Base-by-base conservation (phyloP, 2,888 invertebrate species). In the Barypeithes pellucidus region DNA sequence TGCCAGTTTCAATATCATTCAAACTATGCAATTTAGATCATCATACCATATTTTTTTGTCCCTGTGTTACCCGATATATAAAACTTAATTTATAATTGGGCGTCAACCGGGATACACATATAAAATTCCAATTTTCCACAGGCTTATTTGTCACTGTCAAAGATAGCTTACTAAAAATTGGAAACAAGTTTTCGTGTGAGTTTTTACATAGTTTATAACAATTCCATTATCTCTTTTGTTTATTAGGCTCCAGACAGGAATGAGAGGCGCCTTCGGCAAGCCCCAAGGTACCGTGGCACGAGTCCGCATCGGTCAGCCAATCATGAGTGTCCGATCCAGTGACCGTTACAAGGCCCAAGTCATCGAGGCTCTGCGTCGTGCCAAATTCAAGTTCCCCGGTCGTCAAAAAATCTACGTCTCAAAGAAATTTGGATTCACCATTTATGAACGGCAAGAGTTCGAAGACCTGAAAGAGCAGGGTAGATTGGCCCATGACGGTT, bases 381-480 rank as follows among this genome's bases (percentile, higher is more conserved):
- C 99, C 79, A 99, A 99, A 90, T 99, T 99, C 92, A 99, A 99
- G 95, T 99, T 97, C 91, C 99, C 99, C 67, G 99, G 99, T 78
- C 95, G 99, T 84, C 99, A 99, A 88, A 99, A 99, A 93, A 98
- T 99, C 87, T 97, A 97, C 82, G 92, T 98, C 12, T 99, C 99
- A 54, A 97, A 98, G 89, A 98, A 96, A 86, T 99, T 97, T 96
- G 99, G 99, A 71, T 99, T 99, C 89, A 99, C 99, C 20, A 98
- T 97, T 87, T 99, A 97, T 87, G 95, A 97, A 74, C 92, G 95
- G 69, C 95, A 93, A 39, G 93, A 93, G 73, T 99, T 94, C 83
- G 97, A 98, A 86, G 89, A 90, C 76, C 89, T 98, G 86, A 93
- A 95, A 81, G 90, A 90, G 39, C 92, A 93, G 14, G 95, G 95